A percentile compares a stretch with the other conserved stretches of the same genome.
Evolutionary conservation across 1,140 invertebrate genomes (phyloP).

Genomic region (Vanessa atalanta): DNA sequence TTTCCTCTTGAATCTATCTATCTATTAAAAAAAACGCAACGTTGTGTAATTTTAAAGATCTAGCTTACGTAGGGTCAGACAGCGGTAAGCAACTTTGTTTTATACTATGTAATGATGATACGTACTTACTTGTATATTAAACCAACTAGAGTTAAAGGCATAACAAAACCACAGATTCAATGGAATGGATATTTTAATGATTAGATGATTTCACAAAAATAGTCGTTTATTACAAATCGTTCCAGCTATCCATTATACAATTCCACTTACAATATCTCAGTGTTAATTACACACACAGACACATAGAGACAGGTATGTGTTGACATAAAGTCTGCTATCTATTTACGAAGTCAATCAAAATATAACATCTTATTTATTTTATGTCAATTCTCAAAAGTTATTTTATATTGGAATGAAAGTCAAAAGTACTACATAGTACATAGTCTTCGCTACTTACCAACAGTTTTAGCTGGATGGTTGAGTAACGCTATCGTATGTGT

Average conservation of each 20-base stretch:
- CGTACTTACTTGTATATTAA: too few species aligned
- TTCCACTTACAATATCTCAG: constrained; percentile 22
- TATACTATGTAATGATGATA: too few species aligned
- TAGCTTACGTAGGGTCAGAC: too few species aligned
- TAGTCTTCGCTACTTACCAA: too few species aligned
- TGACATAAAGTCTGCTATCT: not conserved
- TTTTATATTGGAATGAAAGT: not conserved
- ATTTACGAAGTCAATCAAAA: not conserved
- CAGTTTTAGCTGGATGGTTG: too few species aligned
- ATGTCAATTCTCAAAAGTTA: constrained; percentile 3
- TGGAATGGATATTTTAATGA: constrained; percentile 64
- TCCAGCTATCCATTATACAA: constrained; percentile 36
- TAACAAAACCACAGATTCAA: constrained; percentile 33
- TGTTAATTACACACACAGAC: constrained; percentile 4
- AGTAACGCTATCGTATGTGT: too few species aligned
- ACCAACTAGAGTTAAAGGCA: not conserved
- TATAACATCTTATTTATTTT: constrained; percentile 6
- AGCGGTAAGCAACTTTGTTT: too few species aligned
- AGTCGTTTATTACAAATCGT: constrained; percentile 56
- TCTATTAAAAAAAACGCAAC: too few species aligned
- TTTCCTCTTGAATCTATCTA: too few species aligned
- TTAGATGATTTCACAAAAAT: constrained; percentile 70
- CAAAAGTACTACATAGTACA: not conserved
- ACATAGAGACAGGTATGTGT: not conserved
- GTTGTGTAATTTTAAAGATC: too few species aligned